A percentile compares a stretch with the other conserved stretches of the same genome.
These are phyloP conservation scores for Penaeus japonicus DNA, from an alignment of 1,140 invertebrate genomes.

Conservation along the genomic window DNA sequence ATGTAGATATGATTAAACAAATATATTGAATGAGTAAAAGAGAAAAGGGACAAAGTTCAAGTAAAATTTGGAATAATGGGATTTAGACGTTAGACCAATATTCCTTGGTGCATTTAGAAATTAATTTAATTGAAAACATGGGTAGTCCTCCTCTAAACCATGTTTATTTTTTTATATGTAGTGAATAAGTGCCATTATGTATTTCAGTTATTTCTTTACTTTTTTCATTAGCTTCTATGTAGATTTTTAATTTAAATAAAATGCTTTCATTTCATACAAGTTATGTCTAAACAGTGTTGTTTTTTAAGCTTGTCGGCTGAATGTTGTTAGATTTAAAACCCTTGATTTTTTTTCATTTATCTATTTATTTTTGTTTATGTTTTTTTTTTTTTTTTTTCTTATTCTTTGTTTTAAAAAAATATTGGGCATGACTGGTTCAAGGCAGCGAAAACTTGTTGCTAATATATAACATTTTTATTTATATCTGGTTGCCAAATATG, in stretches of 20 bases:
- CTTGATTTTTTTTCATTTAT: slow-evolving; percentile 16
- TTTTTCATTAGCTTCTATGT: background rate
- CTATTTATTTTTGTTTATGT: slow-evolving; percentile 4
- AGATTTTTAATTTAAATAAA: slow-evolving; percentile 33
- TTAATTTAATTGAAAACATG: background rate
- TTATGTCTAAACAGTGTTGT: slow-evolving; percentile 16
- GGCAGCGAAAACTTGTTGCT: background rate
- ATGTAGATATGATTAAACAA: no score
- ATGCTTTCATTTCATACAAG: slow-evolving; percentile 56
- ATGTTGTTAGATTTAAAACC: slow-evolving; percentile 27
- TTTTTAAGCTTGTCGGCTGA: slow-evolving; percentile 13
- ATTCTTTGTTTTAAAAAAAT: background rate
- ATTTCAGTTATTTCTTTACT: slow-evolving; percentile 9
- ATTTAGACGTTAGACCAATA: no score
- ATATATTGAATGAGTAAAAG: no score
- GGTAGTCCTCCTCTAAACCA: background rate
- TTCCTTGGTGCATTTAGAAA: no score
- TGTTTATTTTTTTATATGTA: background rate
- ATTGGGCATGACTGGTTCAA: background rate
- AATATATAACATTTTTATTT: background rate
- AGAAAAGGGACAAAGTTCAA: no score
- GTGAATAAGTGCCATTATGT: slow-evolving; percentile 10
- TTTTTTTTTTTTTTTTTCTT: background rate
- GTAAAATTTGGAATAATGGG: no score
- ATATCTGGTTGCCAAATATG: slow-evolving; percentile 1